Base-by-base conservation (phyloP, 2,113 vertebrate genomes). In the Martes martes region DNA sequence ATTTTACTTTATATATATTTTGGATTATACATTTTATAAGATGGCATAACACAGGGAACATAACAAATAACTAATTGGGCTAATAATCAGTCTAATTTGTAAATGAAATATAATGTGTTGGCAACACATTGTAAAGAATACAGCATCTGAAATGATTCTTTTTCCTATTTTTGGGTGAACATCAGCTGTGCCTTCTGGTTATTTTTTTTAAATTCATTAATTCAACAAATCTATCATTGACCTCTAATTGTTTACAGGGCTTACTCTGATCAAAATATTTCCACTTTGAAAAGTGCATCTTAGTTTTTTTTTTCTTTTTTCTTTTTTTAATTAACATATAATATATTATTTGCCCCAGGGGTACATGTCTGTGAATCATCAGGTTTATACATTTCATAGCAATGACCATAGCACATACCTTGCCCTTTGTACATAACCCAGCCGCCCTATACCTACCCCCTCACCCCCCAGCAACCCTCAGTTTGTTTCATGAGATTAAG, bases 201-300 rank as follows among this genome's bases (percentile, higher is more conserved):
- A 69, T 13, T 69, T 67, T 67, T 33, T 69, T 26, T 84, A 45
- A 52, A 42, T 86, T 90, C 2, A 57, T 82, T 47, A 83, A 83
- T 81, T 73, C 52, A 92, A 52, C 11, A 91, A 80, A 28, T 81
- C 67, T 74, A 3, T 69, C 28, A 23, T 87, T 94, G 33, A 71
- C 11, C 89, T 95, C 89, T 18, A 71, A 21, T 13, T 86, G 42
- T 67, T 82, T 93, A 59, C 1, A 36, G 26, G 31, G 23, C 28
- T 96, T 97, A 95, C 81, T 10, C 42, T 96, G 74, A 93, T 36
- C 59, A 93, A 89, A 93, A 59, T 76, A 69, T 95, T 91, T 81
- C 39, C 19, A 39, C 67, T 83, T 97, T 80, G 71, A 89, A 96
- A 39, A 42, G 92, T 90, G 55, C 85, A 59, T 83, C 78, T 95